These are phyloP conservation scores for Channa striata DNA, from an alignment of 2,797 vertebrate species.

Conservation along the genomic window DNA sequence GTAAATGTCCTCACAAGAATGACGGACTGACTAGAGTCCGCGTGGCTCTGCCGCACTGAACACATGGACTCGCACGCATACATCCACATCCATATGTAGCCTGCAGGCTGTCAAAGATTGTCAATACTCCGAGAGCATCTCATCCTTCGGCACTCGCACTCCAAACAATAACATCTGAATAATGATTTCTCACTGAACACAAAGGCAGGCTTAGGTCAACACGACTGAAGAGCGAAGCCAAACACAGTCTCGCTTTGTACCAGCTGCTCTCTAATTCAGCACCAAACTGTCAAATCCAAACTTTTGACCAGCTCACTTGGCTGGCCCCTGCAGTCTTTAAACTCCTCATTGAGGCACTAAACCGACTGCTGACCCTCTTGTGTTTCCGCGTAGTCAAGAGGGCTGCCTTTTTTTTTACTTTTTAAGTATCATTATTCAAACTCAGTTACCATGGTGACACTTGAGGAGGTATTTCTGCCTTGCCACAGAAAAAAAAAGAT, in stretches of 20 bases:
- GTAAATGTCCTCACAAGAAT: neutral
- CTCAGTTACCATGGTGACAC: conserved; percentile 87
- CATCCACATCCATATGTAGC: conserved; percentile 34
- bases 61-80: conserved; percentile 18
- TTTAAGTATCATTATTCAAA: conserved; percentile 83
- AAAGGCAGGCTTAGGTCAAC: conserved; percentile 39
- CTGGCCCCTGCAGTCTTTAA: conserved; percentile 24
- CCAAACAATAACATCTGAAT: conserved; percentile 55
- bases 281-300: conserved; percentile 35
- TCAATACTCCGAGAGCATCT: conserved; percentile 46
- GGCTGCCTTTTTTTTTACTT: conserved; percentile 62
- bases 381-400: conserved; percentile 38
- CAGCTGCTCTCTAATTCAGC: conserved; percentile 9
- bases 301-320: conserved; percentile 5
- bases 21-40: neutral
- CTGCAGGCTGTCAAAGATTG: conserved; percentile 40
- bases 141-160: conserved; percentile 40
- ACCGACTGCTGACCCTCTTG: conserved; percentile 54
- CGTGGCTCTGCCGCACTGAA: neutral
- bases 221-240: conserved; percentile 16
- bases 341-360: conserved; percentile 6
- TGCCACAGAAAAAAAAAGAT: conserved; percentile 73
- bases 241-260: conserved; percentile 13
- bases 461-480: conserved; percentile 82
- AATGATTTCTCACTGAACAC: conserved; percentile 45